Percentiles rank a stretch among this genome's conserved stretches.
These are phyloP conservation scores for Lithophane socia DNA, from an alignment of 2,888 invertebrate species.

Conservation along the genomic window DNA sequence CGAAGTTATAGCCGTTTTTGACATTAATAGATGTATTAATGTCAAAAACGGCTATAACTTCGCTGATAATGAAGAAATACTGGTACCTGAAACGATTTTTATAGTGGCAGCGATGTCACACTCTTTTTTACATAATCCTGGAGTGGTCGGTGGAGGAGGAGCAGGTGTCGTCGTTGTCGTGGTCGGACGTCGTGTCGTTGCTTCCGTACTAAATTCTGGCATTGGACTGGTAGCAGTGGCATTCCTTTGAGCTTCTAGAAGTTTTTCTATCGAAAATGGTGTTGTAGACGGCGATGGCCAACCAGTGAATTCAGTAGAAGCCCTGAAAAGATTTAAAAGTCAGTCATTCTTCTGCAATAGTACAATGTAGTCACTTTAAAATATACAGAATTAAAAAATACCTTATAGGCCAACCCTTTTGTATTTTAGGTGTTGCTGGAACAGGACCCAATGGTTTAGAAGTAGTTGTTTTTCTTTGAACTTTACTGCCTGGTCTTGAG, in stretches of 20 bases:
- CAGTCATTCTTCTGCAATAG: not conserved
- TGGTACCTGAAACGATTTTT: constrained; percentile 93
- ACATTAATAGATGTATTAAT: too few species aligned
- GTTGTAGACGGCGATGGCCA: constrained; percentile 97
- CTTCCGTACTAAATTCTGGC: constrained; percentile 83
- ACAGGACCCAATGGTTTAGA: constrained; percentile 89
- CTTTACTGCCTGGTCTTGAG: constrained; percentile 93
- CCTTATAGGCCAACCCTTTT: constrained; percentile 96
- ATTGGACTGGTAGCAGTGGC: constrained; percentile 91
- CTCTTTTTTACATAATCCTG: constrained; percentile 94
- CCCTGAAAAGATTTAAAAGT: constrained; percentile 85
- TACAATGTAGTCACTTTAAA: not conserved
- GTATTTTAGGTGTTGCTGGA: constrained; percentile 92
- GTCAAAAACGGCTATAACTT: too few species aligned
- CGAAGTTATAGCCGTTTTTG: not conserved
- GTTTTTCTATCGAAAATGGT: constrained; percentile 95
- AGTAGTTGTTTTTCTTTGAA: constrained; percentile 91
- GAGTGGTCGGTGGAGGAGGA: constrained; percentile 94
- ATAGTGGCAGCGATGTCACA: constrained; percentile 97
- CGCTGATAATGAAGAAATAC: not conserved
- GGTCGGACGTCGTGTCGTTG: constrained; percentile 88
- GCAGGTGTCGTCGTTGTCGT: constrained; percentile 92
- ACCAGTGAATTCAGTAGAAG: constrained; percentile 97
- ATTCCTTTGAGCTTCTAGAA: constrained; percentile 92
- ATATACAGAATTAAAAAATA: constrained; percentile 71